Base-by-base conservation (phyloP, 2,797 vertebrate genomes). In the Apogon hyalosoma region DNA sequence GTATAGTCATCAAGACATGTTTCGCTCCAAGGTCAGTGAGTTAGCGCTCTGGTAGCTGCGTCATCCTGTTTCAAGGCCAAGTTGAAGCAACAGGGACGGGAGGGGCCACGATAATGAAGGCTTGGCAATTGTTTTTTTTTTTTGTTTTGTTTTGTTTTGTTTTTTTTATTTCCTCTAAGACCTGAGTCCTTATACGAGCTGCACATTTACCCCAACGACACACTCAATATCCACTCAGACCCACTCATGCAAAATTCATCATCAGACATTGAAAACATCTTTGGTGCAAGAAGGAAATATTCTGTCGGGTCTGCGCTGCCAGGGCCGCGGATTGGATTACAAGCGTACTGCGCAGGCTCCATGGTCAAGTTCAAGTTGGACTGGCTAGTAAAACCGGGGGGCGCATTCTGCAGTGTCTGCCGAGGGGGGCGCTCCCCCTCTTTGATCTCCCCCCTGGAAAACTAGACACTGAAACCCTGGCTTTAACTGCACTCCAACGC, bases 21-120 rank as follows among this genome's bases (percentile, higher is more conserved):
- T 85, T 82, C 39, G 46, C 71, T 84, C 75, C 83, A 90, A 89
- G 88, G 88, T 92, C 92, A 90, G 28, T 52, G 76, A 85, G 82
- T 89, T 85, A 86, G 80, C 63, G 56, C 78, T 67, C 70, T 56
- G 64, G 63, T 69, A 70, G 76, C 76, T 87, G 87, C 82, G 90
- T 92, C 90, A 91, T 87, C 64, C 69, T 18, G 63, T 86, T 89
- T 95, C 96, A 97, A 97, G 96, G 96, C 97, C 96, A 97, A 96
- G 95, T 95, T 96, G 93, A 96, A 88, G 79, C 85, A 77, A 65
- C 15, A 41, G 40, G 75, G 75, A 73, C 57, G 82, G 89, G 87
- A 89, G 82, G 78, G 85, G 87, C 85, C 65, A 58, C 45, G 11
- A 57, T 79, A 80, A 82, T 72, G 72, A 76, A 68, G 55, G 71